Percentiles rank a stretch among this genome's conserved stretches.
Evolutionary conservation across 2,113 vertebrate species (phyloP).

Genomic region (Orientallactaga bullata): DNA sequence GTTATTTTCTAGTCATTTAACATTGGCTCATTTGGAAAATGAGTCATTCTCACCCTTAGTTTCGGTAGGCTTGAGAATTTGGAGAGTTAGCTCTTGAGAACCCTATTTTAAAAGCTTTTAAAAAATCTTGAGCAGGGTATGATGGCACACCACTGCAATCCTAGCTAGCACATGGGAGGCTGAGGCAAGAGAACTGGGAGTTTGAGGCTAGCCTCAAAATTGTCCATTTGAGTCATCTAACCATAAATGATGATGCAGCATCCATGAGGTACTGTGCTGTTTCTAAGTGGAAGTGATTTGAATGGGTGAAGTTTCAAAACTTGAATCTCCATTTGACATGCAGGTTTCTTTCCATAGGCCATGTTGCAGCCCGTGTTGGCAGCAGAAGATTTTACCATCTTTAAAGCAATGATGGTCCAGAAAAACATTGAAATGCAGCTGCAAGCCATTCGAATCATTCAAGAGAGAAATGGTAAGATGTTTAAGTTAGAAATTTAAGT

Average conservation of each 20-base stretch:
- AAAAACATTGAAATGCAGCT: conserved; percentile 99
- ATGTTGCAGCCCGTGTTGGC: conserved; percentile 96
- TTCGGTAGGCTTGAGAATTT: not conserved
- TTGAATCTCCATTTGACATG: conserved; percentile 60
- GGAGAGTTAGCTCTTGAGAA: conserved; percentile 2
- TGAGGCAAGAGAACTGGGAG: not conserved
- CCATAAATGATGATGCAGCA: not conserved
- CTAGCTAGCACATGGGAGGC: not conserved
- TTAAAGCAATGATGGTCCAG: conserved; percentile 97
- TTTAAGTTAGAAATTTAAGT: conserved; percentile 55
- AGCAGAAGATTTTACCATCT: conserved; percentile 96
- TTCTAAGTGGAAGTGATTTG: not conserved
- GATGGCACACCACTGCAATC: not conserved
- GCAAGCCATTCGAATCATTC: conserved; percentile 96
- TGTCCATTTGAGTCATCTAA: conserved; percentile 7
- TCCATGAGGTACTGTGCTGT: not conserved
- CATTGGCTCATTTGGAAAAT: conserved; percentile 22
- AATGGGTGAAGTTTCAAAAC: conserved; percentile 25
- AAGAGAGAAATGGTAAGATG: conserved; percentile 94
- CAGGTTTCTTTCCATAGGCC: conserved; percentile 84
- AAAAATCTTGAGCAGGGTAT: not conserved
- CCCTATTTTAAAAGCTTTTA: conserved; percentile 41
- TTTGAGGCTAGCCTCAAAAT: not conserved
- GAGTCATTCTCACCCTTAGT: not conserved
- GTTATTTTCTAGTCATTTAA: conserved; percentile 13